Conservation (phyloP, 2,797 vertebrate species). For the Chelonia mydas region DNA sequence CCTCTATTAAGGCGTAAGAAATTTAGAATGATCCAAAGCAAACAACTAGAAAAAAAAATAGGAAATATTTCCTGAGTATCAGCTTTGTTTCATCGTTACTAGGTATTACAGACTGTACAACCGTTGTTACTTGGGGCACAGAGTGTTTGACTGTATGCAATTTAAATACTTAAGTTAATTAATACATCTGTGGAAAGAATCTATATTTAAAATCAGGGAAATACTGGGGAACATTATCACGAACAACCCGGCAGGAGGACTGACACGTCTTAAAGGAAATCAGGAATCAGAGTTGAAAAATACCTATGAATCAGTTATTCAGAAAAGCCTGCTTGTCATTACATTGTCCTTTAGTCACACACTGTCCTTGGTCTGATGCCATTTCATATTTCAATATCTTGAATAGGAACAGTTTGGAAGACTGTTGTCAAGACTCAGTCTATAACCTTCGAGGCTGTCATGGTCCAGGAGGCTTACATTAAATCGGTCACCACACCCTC, state of each 20-base stretch:
- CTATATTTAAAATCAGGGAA: no score
- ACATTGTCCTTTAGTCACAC: slow-evolving; percentile 29
- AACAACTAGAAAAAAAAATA: not conserved
- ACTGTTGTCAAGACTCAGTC: slow-evolving; percentile 42
- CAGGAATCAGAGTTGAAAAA: not conserved
- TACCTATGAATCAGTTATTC: slow-evolving; percentile 33
- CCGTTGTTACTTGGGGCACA: not conserved
- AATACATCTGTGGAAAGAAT: not conserved
- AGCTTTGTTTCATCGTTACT: not conserved
- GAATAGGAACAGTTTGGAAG: slow-evolving; percentile 37
- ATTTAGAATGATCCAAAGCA: not conserved
- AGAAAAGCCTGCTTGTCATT: slow-evolving; percentile 42
- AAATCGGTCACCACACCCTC: slow-evolving; percentile 18
- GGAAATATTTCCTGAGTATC: not conserved
- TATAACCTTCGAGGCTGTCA: not conserved
- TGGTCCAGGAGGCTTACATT: slow-evolving; percentile 21
- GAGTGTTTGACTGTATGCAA: not conserved
- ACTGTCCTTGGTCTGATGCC: slow-evolving; percentile 51
- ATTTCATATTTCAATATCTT: slow-evolving; percentile 33
- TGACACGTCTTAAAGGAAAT: not conserved
- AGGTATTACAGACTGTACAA: not conserved
- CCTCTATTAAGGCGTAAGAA: no score
- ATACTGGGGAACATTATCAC: not conserved
- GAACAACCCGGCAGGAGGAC: not conserved
- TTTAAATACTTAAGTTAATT: no score